Base-by-base conservation (phyloP, 2,888 invertebrate genomes). In the Luffia ferchaultella region DNA sequence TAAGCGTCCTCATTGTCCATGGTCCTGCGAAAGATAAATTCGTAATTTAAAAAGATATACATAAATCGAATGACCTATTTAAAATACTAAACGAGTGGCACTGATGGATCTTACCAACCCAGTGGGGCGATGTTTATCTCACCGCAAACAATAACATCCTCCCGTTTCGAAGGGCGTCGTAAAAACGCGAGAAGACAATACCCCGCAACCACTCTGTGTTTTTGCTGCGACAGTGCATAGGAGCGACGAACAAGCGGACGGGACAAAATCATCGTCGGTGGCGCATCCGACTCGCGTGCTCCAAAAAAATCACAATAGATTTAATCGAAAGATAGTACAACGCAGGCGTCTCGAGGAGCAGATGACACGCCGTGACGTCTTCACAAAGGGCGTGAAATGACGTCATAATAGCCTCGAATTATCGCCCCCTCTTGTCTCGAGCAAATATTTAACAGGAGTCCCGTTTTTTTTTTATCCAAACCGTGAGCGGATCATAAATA, bases 331-430 rank as follows among this genome's bases (percentile, higher is more conserved):
- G 79, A 82, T 80, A 80, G 82, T 69, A 53, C 68, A 67, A 20
- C 73, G 74, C 76, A 79, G 76, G 80, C 83, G 82, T 80, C 83
- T 82, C 75, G 70, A 78, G 74, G 65, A 79, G 80, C 83, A 82
- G 82, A 82, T 83, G 83, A 83, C 83, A 82, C 74, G 78, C 65
- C 68, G 75, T 80, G 80, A 83, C 78, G 80, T 73, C 69, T 75
- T 68, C 71, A 83, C 82, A 83, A 83, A 80, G 70, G 80, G 80
- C 80, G 82, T 77, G 77, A 82, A 82, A 73, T 82, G 80, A 83
- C 82, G 82, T 82, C 83, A 82, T 83, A 82, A 83, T 83, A 79
- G 76, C 76, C 68, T 78, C 82, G 82, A 80, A 83, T 83, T 83
- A 83, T 83, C 83, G 70, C 77, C 68, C 79, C 76, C 79, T 80